phyloP scores from a whole-genome alignment of 2,888 invertebrate genomes.

The Hartigia nigra region DNA sequence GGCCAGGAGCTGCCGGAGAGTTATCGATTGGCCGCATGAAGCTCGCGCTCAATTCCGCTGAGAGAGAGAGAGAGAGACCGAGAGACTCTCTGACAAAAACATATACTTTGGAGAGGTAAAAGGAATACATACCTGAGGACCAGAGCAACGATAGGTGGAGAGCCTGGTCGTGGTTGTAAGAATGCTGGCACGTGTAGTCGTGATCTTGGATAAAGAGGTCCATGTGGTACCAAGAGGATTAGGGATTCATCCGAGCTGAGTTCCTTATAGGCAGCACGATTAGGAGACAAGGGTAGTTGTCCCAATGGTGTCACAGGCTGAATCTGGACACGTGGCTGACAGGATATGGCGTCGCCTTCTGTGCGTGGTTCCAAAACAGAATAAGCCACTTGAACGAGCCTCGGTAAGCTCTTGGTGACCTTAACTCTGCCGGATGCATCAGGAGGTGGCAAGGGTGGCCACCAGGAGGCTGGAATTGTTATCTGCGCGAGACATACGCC shows the following conservation, averaged over 20 bases:
- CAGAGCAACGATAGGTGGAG: constrained; percentile 79
- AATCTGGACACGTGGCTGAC: constrained; percentile 80
- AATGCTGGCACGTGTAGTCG: constrained; percentile 92
- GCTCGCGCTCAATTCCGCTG: constrained; percentile 25
- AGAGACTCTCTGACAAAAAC: neutral
- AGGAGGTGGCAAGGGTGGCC: constrained; percentile 79
- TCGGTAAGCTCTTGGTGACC: constrained; percentile 74
- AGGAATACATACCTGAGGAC: constrained; percentile 79
- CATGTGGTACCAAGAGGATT: constrained; percentile 87
- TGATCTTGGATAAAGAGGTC: constrained; percentile 89
- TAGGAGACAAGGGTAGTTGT: constrained; percentile 79
- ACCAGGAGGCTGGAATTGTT: constrained; percentile 91
- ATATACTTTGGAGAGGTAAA: neutral
- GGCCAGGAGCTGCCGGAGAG: constrained; percentile 20
- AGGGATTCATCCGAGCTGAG: constrained; percentile 85
- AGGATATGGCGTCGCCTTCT: constrained; percentile 68
- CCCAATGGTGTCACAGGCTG: constrained; percentile 71
- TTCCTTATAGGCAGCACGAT: constrained; percentile 85
- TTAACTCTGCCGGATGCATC: constrained; percentile 67
- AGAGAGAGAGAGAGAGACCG: constrained; percentile 60
- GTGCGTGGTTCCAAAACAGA: constrained; percentile 87
- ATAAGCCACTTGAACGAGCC: constrained; percentile 84
- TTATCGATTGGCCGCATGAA: constrained; percentile 22
- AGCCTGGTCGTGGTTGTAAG: constrained; percentile 75
- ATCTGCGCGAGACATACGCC: constrained; percentile 90